Conservation (phyloP, 2,888 invertebrate species). For the Andrena chrysosceles region DNA sequence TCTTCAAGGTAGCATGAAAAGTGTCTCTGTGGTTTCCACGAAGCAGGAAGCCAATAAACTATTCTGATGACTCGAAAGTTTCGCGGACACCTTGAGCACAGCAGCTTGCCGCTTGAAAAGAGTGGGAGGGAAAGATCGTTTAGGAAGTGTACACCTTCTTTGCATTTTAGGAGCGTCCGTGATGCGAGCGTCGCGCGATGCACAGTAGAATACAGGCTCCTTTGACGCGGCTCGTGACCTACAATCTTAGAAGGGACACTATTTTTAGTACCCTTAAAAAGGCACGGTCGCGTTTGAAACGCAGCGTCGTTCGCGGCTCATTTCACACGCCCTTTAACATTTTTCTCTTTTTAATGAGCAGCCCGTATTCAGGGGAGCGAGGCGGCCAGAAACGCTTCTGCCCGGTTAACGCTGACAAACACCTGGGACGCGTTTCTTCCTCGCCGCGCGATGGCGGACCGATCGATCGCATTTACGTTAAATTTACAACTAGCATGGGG, state of each 20-base stretch:
- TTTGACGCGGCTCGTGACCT: constrained; percentile 78
- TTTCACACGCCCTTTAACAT: constrained; percentile 58
- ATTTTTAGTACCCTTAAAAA: constrained; percentile 78
- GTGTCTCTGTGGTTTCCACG: not conserved
- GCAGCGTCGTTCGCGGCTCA: constrained; percentile 44
- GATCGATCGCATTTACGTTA: constrained; percentile 62
- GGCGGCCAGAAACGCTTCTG: constrained; percentile 23
- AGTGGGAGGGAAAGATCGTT: constrained; percentile 52
- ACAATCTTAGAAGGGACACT: constrained; percentile 77
- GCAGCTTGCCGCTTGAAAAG: constrained; percentile 34
- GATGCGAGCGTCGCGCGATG: constrained; percentile 11
- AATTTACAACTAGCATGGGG: constrained; percentile 61
- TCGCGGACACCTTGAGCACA: constrained; percentile 36
- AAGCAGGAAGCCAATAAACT: not conserved
- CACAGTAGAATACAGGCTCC: constrained; percentile 38
- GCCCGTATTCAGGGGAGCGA: constrained; percentile 28
- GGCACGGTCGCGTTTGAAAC: constrained; percentile 58
- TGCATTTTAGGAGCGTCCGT: constrained; percentile 53
- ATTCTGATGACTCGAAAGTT: constrained; percentile 22
- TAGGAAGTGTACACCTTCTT: constrained; percentile 54
- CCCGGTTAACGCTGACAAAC: constrained; percentile 3
- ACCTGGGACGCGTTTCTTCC: constrained; percentile 14
- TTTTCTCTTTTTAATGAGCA: constrained; percentile 57
- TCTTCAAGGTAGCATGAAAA: constrained; percentile 6
- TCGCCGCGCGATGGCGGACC: not conserved